Base-by-base conservation (phyloP, 2,797 vertebrate genomes). In the Enteromius radiatus region DNA sequence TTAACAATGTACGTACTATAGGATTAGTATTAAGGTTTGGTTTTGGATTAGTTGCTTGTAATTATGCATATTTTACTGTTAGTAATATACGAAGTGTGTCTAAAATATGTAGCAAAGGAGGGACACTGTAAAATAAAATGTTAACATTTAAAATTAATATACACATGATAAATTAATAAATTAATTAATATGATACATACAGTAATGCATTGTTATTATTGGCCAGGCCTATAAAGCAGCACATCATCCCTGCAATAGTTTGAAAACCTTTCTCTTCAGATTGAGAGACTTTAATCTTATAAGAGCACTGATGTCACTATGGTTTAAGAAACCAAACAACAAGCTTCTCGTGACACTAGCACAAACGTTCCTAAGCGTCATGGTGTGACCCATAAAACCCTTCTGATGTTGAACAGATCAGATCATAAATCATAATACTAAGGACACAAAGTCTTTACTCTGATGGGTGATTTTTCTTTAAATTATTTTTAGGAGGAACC, bases 231-330 rank as follows among this genome's bases (percentile, higher is more conserved):
- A 21, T 52, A 52, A n/a, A 36, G 10, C 19, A 33, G 70, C 43
- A 31, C 26, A 19, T 71, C 4, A 31, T 19, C 26, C 8, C 47
- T 74, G 28, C 33, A 73, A 74, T 33, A 33, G 5, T 3, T 54
- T 38, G 49, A 33, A 47, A 65, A 8, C 1, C 5, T 23, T 64
- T 61, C 15, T 33, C 38, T 14, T 33, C 26, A 36, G 52, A 71
- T 63, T 64, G 19, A 64, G 56, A 74, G 56, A 28, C 69, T 47
- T 80, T 49, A 74, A 81, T 74, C 56, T 65, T 65, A n/a, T 81
- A 65, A 81, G 3, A 15, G 31, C 15, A 38, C 41, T 73, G 56
- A 63, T 73, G 68, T 73, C 79, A 81, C 56, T 38, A 23, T 10
- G 47, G 7, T 47, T 36, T 14, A 74, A 64, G 69, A 81, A 63